phyloP scores from a whole-genome alignment of 2,888 invertebrate genomes.

The Tromatobia lineatoria region DNA sequence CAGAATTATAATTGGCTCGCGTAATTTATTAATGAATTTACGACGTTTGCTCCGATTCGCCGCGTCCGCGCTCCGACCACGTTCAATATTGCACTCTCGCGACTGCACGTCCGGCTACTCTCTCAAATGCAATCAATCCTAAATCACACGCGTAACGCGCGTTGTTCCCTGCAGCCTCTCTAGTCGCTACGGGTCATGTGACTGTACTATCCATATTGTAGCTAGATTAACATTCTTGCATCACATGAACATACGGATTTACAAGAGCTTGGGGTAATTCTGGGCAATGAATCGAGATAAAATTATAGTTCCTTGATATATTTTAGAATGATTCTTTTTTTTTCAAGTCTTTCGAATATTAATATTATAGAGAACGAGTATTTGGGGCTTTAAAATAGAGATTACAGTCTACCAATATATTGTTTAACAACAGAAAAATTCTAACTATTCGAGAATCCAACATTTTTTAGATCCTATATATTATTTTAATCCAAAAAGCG shows the following conservation, averaged over 20 bases:
- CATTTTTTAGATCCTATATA: too few relatives aligned
- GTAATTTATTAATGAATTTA: conserved; percentile 81
- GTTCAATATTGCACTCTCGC: conserved; percentile 37
- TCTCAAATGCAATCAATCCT: conserved; percentile 67
- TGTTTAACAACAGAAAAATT: too few relatives aligned
- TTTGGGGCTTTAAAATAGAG: too few relatives aligned
- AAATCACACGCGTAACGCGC: conserved; percentile 63
- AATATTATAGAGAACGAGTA: too few relatives aligned
- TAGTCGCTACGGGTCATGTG: conserved; percentile 7
- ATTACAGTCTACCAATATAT: too few relatives aligned
- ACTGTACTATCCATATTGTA: neutral
- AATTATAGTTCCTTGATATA: too few relatives aligned
- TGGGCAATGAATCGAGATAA: neutral
- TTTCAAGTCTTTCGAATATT: too few relatives aligned
- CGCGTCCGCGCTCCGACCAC: conserved; percentile 41
- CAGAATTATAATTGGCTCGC: conserved; percentile 80
- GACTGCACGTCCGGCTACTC: conserved; percentile 40
- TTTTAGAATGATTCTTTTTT: too few relatives aligned
- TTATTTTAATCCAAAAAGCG: too few relatives aligned
- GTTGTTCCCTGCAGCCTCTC: conserved; percentile 16
- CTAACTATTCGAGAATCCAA: too few relatives aligned
- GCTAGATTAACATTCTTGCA: neutral
- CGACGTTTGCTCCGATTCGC: conserved; percentile 70
- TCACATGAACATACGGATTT: neutral
- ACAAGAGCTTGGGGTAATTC: neutral